Percentiles rank a stretch among this genome's conserved stretches.
These are phyloP conservation scores for Ischnura elegans DNA, from an alignment of 2,888 invertebrate species.

Conservation along the genomic window DNA sequence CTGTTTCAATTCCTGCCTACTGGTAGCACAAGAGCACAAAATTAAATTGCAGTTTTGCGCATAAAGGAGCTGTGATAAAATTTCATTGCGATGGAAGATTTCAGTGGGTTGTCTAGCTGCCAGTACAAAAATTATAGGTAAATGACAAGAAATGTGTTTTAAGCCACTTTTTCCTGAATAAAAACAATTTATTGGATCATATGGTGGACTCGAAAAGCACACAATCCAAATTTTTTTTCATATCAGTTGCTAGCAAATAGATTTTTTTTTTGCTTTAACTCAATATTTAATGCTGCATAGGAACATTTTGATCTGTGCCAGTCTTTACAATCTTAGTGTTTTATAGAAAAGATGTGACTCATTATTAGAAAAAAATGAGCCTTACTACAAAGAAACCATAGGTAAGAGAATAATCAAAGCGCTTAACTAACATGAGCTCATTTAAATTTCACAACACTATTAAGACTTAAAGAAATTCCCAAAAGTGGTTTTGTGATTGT, in stretches of 20 bases:
- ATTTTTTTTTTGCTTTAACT: slow-evolving; percentile 30
- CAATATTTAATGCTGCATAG: slow-evolving; percentile 16
- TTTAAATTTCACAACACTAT: neutral
- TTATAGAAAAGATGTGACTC: slow-evolving; percentile 24
- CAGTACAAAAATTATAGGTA: slow-evolving; percentile 38
- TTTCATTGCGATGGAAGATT: slow-evolving; percentile 39
- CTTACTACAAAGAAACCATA: slow-evolving; percentile 49
- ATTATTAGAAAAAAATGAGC: slow-evolving; percentile 32
- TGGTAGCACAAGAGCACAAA: slow-evolving; percentile 13
- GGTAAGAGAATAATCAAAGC: slow-evolving; percentile 18
- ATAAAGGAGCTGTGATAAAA: slow-evolving; percentile 62
- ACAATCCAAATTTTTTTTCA: too few relatives aligned
- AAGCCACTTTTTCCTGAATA: neutral
- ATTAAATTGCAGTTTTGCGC: slow-evolving; percentile 52
- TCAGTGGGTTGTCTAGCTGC: slow-evolving; percentile 49
- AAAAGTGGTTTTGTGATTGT: slow-evolving; percentile 49
- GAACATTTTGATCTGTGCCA: slow-evolving; percentile 54
- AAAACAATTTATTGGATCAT: neutral
- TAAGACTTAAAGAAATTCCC: slow-evolving; percentile 17
- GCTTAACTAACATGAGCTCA: slow-evolving; percentile 49
- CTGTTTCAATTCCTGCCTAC: slow-evolving; percentile 54
- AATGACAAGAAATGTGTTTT: neutral
- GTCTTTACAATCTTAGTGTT: slow-evolving; percentile 46
- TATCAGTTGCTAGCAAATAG: slow-evolving; percentile 43
- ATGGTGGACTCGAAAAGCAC: neutral